A percentile compares a stretch with the other conserved stretches of the same genome.
Evolutionary conservation across 2,797 vertebrate genomes (phyloP).

Genomic region (Betta splendens): DNA sequence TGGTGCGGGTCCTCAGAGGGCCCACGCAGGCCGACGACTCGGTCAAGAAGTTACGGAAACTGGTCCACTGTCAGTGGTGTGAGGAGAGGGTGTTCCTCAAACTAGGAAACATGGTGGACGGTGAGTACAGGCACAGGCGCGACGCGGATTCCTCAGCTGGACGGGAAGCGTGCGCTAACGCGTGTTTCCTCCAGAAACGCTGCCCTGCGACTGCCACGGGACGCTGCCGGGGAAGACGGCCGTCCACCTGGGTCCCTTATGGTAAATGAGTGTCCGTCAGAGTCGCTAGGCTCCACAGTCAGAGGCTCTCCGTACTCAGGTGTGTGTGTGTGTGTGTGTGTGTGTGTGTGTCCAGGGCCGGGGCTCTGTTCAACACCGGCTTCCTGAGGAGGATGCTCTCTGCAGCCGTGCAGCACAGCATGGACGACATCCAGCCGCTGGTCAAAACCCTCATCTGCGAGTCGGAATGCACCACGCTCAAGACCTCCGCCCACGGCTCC

Average conservation of each 20-base stretch:
- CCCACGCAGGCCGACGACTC: constrained; percentile 91
- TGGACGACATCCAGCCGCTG: constrained; percentile 92
- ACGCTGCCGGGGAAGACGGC: constrained; percentile 96
- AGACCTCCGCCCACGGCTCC: constrained; percentile 78
- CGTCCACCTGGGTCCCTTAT: constrained; percentile 91
- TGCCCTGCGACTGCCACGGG: constrained; percentile 92
- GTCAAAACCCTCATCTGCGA: constrained; percentile 93
- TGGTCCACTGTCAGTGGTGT: constrained; percentile 98
- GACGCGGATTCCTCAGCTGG: no score
- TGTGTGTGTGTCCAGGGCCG: constrained; percentile 80
- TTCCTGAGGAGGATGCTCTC: constrained; percentile 93
- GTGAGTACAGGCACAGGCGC: constrained; percentile 68
- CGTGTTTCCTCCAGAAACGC: constrained; percentile 76
- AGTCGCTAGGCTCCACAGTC: no score
- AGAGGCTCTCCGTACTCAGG: no score
- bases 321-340: neutral
- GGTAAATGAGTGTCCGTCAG: no score
- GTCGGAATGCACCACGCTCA: constrained; percentile 90
- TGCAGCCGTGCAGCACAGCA: constrained; percentile 86
- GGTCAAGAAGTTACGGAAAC: constrained; percentile 86
- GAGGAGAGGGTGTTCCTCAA: constrained; percentile 95
- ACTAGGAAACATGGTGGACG: constrained; percentile 92
- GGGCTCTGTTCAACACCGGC: constrained; percentile 90
- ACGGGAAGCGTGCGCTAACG: neutral
- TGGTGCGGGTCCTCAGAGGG: constrained; percentile 91